Percentiles rank a stretch among this genome's conserved stretches.
phyloP scores from a whole-genome alignment of 1,140 invertebrate species.

The Linepithema humile region DNA sequence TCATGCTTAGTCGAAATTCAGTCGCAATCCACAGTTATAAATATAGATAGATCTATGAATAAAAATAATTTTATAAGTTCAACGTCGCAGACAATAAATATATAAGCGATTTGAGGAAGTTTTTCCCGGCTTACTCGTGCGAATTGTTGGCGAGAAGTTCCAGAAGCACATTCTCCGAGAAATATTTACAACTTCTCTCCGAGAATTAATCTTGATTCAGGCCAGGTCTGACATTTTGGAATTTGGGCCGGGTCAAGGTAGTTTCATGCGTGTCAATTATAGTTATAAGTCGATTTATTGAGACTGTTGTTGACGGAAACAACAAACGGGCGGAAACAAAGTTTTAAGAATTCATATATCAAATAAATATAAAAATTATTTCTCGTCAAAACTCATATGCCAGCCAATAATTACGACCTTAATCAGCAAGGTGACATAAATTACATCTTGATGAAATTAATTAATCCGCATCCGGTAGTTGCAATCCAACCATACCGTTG shows the following conservation, averaged over 20 bases:
- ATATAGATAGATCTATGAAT: neutral
- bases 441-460: neutral
- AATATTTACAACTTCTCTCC: neutral
- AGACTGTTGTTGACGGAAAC: neutral
- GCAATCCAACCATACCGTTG: neutral
- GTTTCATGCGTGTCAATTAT: neutral
- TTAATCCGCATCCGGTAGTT: neutral
- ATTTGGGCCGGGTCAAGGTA: neutral
- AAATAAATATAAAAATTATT: neutral
- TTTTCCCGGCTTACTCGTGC: neutral
- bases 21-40: neutral
- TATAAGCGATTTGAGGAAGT: neutral
- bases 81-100: neutral
- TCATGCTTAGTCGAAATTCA: slow-evolving; percentile 14
- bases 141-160: neutral
- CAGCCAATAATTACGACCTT: neutral
- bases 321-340: too few species aligned
- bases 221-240: neutral
- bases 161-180: neutral
- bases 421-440: too few species aligned
- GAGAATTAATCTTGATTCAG: neutral
- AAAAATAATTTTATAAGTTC: neutral
- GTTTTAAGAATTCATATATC: neutral
- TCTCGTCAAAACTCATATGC: neutral
- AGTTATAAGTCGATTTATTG: neutral